Evolutionary conservation across 2,888 invertebrate genomes (phyloP).

Genomic region (Hydrotaea cyrtoneurina): DNA sequence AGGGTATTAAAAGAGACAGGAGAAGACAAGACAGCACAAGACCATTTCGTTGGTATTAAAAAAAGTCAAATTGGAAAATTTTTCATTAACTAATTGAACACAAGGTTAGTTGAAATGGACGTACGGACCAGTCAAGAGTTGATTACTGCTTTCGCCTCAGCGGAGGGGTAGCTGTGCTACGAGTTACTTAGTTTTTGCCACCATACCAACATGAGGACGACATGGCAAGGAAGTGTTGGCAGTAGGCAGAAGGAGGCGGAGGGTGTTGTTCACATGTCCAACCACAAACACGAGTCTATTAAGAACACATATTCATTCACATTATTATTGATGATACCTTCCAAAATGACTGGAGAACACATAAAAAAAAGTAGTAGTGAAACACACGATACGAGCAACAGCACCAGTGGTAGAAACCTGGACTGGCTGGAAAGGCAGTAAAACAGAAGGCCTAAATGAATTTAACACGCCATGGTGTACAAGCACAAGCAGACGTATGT

Average conservation of each 20-base stretch:
- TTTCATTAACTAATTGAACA: constrained; percentile 79
- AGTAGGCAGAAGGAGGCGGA: neutral
- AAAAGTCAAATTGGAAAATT: constrained; percentile 71
- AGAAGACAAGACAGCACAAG: constrained; percentile 8
- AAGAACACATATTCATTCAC: constrained; percentile 55
- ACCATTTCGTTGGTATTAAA: constrained; percentile 44
- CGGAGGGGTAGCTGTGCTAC: constrained; percentile 8
- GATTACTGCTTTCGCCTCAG: neutral
- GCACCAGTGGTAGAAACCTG: neutral
- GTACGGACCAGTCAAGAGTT: constrained; percentile 5
- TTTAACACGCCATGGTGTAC: constrained; percentile 54
- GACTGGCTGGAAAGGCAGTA: constrained; percentile 8
- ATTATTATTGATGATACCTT: constrained; percentile 68
- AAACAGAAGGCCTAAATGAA: constrained; percentile 65
- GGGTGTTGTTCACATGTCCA: constrained; percentile 61
- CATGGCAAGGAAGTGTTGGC: neutral
- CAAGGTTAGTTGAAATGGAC: constrained; percentile 37
- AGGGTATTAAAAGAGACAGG: constrained; percentile 9
- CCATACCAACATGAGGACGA: neutral
- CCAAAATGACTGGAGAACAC: constrained; percentile 50
- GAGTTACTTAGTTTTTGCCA: neutral
- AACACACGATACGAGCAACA: constrained; percentile 27
- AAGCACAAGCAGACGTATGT: neutral
- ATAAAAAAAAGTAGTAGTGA: constrained; percentile 26
- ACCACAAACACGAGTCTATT: constrained; percentile 63